Evolutionary conservation across 2,888 invertebrate species (phyloP).

Genomic region (Laothoe populi): DNA sequence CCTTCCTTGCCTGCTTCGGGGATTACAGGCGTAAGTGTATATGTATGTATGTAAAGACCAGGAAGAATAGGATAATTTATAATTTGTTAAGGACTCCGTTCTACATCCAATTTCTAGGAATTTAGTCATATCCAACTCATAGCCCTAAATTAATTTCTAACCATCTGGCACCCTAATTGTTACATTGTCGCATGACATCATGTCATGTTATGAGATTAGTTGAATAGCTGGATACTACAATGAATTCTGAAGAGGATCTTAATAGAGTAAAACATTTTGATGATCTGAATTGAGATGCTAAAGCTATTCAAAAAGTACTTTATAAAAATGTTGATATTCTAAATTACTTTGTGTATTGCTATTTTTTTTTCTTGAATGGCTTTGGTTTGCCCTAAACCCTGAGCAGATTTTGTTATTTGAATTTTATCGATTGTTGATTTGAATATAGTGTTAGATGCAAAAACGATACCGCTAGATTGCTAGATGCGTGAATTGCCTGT

Average conservation of each 20-base stretch:
- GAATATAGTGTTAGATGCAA: neutral
- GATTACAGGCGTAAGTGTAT: too few species aligned
- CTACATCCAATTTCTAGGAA: slow-evolving; percentile 3
- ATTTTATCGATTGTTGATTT: neutral
- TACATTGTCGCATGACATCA: slow-evolving; percentile 17
- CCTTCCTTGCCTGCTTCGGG: too few species aligned
- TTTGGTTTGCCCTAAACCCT: too few species aligned
- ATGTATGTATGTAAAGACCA: neutral
- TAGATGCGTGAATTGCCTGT: neutral
- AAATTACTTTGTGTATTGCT: too few species aligned
- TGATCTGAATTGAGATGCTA: neutral
- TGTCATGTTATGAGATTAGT: neutral
- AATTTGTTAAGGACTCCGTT: neutral
- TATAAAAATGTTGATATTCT: too few species aligned
- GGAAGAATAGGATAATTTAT: neutral
- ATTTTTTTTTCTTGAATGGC: too few species aligned
- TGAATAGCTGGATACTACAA: slow-evolving; percentile 6
- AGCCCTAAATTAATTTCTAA: neutral
- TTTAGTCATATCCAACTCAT: neutral
- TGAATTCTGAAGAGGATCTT: neutral
- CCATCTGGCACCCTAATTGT: slow-evolving; percentile 13
- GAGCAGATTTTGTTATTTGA: too few species aligned
- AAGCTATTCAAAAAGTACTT: neutral
- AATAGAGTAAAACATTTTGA: neutral
- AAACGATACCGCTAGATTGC: too few species aligned